These are phyloP conservation scores for Epinotia demarniana DNA, from an alignment of 2,888 invertebrate genomes.

Conservation along the genomic window DNA sequence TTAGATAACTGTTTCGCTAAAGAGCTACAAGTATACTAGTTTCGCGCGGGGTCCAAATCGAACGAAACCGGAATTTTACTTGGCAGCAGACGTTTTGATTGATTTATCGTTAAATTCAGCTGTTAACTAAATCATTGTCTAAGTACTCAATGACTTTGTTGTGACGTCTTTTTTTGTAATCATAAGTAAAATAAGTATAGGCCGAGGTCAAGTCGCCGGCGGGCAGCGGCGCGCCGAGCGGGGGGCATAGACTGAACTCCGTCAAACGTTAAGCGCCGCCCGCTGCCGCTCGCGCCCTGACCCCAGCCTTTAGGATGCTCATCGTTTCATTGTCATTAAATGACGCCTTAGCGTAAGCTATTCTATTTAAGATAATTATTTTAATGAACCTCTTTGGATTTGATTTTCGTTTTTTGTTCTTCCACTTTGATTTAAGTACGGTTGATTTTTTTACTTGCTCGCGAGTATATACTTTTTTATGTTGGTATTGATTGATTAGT, in stretches of 20 bases:
- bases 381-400: slow-evolving; percentile 19
- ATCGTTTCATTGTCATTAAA: slow-evolving; percentile 14
- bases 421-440: slow-evolving; percentile 27
- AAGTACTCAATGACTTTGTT: background rate
- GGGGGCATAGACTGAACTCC: no score
- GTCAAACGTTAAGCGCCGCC: no score
- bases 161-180: background rate
- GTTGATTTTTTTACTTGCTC: slow-evolving; percentile 19
- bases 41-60: no score
- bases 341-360: slow-evolving; percentile 12
- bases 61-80: no score
- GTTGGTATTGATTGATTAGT: slow-evolving; percentile 7
- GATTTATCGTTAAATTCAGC: background rate
- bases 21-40: background rate
- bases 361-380: slow-evolving; percentile 22
- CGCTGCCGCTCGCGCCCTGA: no score
- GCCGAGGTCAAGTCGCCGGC: no score
- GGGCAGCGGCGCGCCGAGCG: no score
- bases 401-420: slow-evolving; percentile 25
- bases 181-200: background rate
- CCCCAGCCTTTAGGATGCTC: background rate
- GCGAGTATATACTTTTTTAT: slow-evolving; percentile 17
- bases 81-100: background rate
- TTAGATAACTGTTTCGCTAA: background rate
- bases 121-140: background rate